A percentile compares a stretch with the other conserved stretches of the same genome.
phyloP scores from a whole-genome alignment of 2,797 vertebrate genomes.

The Malurus leucopterus region DNA sequence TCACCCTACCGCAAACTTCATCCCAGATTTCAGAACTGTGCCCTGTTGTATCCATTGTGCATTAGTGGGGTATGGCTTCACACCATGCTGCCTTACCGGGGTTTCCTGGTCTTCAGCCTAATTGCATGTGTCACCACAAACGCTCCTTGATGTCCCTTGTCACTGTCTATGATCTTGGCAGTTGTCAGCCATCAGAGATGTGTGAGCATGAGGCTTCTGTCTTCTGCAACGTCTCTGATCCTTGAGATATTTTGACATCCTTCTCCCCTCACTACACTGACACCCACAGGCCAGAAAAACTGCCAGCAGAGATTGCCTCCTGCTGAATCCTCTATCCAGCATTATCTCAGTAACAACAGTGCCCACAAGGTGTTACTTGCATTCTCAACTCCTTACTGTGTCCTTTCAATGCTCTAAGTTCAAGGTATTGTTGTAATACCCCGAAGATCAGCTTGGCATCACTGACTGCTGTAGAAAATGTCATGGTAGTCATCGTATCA shows the following conservation, averaged over 20 bases:
- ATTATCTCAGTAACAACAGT: background rate
- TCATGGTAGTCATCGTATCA: background rate
- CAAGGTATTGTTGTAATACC: background rate
- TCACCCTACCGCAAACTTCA: background rate
- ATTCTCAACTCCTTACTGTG: background rate
- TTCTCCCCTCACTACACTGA: background rate
- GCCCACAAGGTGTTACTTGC: background rate
- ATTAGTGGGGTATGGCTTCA: background rate
- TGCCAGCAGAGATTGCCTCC: background rate
- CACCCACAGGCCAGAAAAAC: background rate
- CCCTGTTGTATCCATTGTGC: background rate
- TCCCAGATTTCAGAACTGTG: background rate
- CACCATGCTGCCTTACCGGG: background rate
- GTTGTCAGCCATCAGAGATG: background rate
- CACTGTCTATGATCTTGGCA: background rate
- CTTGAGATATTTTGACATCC: background rate
- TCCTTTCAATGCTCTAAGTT: background rate
- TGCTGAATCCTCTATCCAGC: background rate
- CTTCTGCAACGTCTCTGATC: background rate
- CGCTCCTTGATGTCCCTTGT: background rate
- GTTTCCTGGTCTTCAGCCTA: background rate
- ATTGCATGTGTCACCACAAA: background rate
- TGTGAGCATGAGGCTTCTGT: background rate
- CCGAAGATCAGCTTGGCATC: background rate
- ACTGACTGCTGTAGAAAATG: background rate